Percentiles rank a stretch among this genome's conserved stretches.
phyloP scores from a whole-genome alignment of 2,113 vertebrate genomes.

The Trachemys scripta region DNA sequence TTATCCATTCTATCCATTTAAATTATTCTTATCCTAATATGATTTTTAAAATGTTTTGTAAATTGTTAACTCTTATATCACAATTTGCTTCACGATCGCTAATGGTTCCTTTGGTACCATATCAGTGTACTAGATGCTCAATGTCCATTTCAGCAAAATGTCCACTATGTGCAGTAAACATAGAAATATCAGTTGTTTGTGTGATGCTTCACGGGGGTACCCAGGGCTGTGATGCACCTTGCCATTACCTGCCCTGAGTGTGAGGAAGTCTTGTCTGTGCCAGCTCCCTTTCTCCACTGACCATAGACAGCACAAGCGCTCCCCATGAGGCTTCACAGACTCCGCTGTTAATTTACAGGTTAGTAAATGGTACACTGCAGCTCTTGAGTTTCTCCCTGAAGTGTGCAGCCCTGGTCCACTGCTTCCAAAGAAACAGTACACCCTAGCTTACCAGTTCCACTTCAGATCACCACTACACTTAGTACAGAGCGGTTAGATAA shows the following conservation, averaged over 20 bases:
- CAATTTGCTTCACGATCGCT: neutral
- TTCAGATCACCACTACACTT: neutral
- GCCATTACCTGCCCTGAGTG: neutral
- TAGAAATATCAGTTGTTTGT: neutral
- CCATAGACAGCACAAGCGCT: neutral
- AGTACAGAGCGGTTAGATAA: neutral
- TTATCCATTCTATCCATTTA: neutral
- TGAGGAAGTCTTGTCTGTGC: neutral
- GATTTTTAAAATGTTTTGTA: neutral
- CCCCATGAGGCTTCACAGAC: neutral
- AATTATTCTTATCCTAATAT: neutral
- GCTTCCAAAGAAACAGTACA: neutral
- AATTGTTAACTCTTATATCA: neutral
- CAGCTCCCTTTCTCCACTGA: neutral
- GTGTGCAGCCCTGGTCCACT: neutral
- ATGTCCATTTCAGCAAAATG: neutral
- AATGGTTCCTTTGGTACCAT: neutral
- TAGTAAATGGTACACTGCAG: neutral
- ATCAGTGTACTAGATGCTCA: neutral
- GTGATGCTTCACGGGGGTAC: neutral
- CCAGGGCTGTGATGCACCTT: neutral
- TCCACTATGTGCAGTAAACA: neutral
- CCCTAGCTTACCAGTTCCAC: neutral
- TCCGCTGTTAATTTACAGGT: neutral
- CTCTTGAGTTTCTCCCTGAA: neutral